phyloP scores from a whole-genome alignment of 2,797 vertebrate genomes.

The Anabas testudineus region DNA sequence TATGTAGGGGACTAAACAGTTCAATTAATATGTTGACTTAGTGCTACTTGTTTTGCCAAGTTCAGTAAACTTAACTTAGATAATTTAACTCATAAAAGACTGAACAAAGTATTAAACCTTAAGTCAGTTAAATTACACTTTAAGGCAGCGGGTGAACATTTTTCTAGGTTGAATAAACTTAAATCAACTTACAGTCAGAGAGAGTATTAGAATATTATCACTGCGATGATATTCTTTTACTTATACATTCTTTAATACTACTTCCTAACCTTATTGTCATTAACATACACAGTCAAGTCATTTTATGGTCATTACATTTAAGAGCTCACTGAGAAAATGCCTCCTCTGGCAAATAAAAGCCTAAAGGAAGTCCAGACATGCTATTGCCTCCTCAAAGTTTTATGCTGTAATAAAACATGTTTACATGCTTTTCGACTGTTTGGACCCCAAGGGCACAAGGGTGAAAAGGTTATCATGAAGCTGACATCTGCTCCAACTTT shows the following conservation, averaged over 20 bases:
- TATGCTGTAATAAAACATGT: conserved; percentile 84
- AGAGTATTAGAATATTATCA: conserved; percentile 19
- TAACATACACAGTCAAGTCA: conserved; percentile 75
- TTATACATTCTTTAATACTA: too few species aligned
- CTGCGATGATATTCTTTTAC: conserved; percentile 10
- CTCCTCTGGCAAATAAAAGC: conserved; percentile 75
- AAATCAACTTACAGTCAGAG: too few species aligned
- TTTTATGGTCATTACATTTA: conserved; percentile 76
- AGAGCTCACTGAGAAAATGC: conserved; percentile 70
- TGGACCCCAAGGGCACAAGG: conserved; percentile 64
- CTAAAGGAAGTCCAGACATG: conserved; percentile 72
- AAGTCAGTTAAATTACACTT: too few species aligned
- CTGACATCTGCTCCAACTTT: conserved; percentile 65
- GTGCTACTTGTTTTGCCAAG: too few species aligned
- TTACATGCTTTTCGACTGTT: conserved; percentile 78
- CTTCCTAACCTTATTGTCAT: conserved; percentile 62
- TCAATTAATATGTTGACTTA: too few species aligned
- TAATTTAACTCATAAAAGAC: too few species aligned
- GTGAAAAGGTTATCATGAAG: conserved; percentile 84
- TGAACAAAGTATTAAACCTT: too few species aligned
- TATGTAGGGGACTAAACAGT: too few species aligned
- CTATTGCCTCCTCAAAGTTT: conserved; percentile 75
- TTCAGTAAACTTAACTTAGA: too few species aligned
- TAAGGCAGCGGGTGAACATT: too few species aligned
- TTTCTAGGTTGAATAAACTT: too few species aligned